phyloP scores from a whole-genome alignment of 2,113 vertebrate genomes.

The Apistogramma diplotaenia region DNA sequence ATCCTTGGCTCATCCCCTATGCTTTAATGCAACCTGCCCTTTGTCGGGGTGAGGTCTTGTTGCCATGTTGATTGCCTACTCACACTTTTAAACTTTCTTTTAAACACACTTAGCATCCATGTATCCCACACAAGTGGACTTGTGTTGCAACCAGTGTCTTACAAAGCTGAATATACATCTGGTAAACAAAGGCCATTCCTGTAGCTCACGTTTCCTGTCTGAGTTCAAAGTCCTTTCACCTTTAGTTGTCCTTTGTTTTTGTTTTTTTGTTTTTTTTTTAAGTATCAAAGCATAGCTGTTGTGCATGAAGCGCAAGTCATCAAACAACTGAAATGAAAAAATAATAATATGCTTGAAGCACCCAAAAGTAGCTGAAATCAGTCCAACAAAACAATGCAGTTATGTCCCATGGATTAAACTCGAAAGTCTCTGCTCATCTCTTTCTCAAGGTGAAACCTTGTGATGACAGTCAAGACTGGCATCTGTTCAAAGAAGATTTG shows the following conservation, averaged over 20 bases:
- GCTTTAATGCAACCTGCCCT: slow-evolving; percentile 46
- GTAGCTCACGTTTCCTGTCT: slow-evolving; percentile 6
- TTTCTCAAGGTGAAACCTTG: slow-evolving; percentile 2
- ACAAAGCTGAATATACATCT: slow-evolving; percentile 21
- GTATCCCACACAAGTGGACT: slow-evolving; percentile 6
- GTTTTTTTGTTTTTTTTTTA: background rate
- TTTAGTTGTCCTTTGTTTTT: background rate
- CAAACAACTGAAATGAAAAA: slow-evolving; percentile 18
- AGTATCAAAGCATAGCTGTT: slow-evolving; percentile 19
- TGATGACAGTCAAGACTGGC: background rate
- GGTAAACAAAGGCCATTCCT: slow-evolving; percentile 29
- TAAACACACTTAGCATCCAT: slow-evolving; percentile 2
- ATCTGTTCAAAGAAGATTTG: background rate
- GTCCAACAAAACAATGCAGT: background rate
- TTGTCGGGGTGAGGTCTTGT: slow-evolving; percentile 38
- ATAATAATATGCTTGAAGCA: slow-evolving; percentile 17
- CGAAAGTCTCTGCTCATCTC: background rate
- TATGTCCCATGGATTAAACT: slow-evolving; percentile 4
- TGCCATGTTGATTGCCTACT: slow-evolving; percentile 55
- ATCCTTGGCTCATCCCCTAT: slow-evolving; percentile 26
- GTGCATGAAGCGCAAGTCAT: slow-evolving; percentile 36
- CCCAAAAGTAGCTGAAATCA: slow-evolving; percentile 28
- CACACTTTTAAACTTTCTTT: slow-evolving; percentile 36
- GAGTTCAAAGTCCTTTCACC: background rate
- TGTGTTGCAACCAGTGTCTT: background rate